These are phyloP conservation scores for Schizaphis graminum DNA, from an alignment of 2,888 invertebrate genomes.

Conservation along the genomic window DNA sequence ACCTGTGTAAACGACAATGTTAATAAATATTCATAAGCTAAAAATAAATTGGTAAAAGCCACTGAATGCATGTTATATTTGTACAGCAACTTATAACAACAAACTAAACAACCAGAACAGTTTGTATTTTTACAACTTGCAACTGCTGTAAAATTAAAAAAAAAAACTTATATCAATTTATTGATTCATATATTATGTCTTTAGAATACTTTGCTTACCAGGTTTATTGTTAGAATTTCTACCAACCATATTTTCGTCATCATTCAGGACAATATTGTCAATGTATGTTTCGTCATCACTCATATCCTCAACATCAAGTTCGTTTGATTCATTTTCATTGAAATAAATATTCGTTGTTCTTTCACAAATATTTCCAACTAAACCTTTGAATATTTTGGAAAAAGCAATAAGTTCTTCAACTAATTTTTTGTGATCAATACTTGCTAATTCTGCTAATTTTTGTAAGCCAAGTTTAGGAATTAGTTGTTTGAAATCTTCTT, in stretches of 20 bases:
- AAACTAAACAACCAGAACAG: constrained; percentile 1
- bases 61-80: neutral
- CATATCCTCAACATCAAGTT: neutral
- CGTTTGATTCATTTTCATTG: neutral
- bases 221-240: neutral
- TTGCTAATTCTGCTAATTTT: too few species aligned
- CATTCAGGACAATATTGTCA: neutral
- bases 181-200: neutral
- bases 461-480: too few species aligned
- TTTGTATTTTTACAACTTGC: neutral
- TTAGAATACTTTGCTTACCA: neutral
- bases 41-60: too few species aligned
- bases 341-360: neutral
- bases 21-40: too few species aligned
- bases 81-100: neutral
- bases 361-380: neutral
- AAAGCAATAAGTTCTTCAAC: too few species aligned
- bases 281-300: constrained; percentile 13
- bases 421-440: too few species aligned
- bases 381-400: neutral
- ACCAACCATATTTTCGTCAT: neutral
- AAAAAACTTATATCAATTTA: neutral
- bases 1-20: too few species aligned
- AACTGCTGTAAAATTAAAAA: neutral
- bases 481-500: too few species aligned